These are phyloP conservation scores for Seira ritae DNA, from an alignment of 2,888 invertebrate genomes.

Conservation along the genomic window DNA sequence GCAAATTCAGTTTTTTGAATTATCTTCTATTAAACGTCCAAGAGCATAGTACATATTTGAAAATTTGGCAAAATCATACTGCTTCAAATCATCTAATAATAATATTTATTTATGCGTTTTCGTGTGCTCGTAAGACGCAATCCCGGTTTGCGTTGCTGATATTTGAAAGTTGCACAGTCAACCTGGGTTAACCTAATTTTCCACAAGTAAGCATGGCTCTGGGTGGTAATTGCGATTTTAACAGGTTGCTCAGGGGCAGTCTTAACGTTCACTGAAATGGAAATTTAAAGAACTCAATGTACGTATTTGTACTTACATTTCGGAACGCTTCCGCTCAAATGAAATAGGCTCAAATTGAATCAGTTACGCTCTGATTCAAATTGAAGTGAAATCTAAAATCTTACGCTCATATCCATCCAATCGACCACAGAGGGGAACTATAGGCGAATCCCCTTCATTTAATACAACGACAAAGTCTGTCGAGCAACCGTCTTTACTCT, in stretches of 20 bases:
- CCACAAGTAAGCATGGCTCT: slow-evolving; percentile 69
- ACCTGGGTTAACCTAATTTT: slow-evolving; percentile 67
- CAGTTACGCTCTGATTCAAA: not conserved
- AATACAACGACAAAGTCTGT: slow-evolving; percentile 67
- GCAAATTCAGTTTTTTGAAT: no score
- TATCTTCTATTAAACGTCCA: no score
- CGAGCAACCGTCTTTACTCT: slow-evolving; percentile 63
- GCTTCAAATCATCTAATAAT: no score
- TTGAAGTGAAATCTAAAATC: slow-evolving; percentile 18
- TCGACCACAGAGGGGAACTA: slow-evolving; percentile 68
- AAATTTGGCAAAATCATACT: no score
- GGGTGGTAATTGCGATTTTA: slow-evolving; percentile 64
- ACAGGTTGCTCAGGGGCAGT: slow-evolving; percentile 46
- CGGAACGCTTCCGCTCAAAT: not conserved
- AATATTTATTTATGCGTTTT: no score
- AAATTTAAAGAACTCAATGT: slow-evolving; percentile 2
- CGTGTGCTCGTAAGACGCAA: no score
- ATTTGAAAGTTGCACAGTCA: not conserved
- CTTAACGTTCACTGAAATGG: slow-evolving; percentile 59
- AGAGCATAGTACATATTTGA: no score
- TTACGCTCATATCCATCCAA: slow-evolving; percentile 71
- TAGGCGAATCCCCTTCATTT: slow-evolving; percentile 63
- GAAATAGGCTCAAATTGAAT: slow-evolving; percentile 12
- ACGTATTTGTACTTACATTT: not conserved
- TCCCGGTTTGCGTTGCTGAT: not conserved